A percentile compares a stretch with the other conserved stretches of the same genome.
These are phyloP conservation scores for Emydoidea blandingii DNA, from an alignment of 2,797 vertebrate species.

Conservation along the genomic window DNA sequence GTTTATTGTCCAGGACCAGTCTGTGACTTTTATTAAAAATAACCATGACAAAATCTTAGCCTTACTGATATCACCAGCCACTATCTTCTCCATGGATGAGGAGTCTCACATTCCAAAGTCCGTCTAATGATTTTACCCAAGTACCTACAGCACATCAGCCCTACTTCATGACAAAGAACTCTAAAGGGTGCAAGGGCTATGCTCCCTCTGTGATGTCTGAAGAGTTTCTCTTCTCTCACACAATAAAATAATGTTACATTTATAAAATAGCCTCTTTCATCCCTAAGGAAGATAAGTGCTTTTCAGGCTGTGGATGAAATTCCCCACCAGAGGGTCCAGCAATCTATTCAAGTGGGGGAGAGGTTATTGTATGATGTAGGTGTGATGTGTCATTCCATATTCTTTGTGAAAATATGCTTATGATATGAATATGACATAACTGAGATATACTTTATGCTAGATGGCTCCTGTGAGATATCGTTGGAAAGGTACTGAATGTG, in stretches of 20 bases:
- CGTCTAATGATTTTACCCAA: neutral
- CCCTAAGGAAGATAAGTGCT: neutral
- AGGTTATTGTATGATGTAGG: neutral
- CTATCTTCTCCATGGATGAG: neutral
- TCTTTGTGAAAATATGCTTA: no score
- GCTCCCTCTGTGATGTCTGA: neutral
- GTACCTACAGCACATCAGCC: neutral
- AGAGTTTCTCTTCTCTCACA: neutral
- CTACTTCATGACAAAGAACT: neutral
- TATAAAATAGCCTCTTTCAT: neutral
- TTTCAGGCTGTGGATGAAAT: neutral
- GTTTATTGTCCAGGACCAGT: no score
- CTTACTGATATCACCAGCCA: neutral
- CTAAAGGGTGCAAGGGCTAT: neutral
- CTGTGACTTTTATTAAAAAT: no score
- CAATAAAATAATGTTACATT: neutral
- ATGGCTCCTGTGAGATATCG: no score
- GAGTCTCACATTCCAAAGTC: neutral
- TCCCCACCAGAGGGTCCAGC: neutral
- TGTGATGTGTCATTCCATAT: no score
- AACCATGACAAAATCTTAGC: no score
- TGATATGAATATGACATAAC: no score
- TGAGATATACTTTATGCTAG: no score
- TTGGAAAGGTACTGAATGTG: no score
- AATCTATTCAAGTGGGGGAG: neutral